These are phyloP conservation scores for Echinarachnius parma DNA, from an alignment of 53 echinoderm and acorn worm genomes.

Conservation along the genomic window DNA sequence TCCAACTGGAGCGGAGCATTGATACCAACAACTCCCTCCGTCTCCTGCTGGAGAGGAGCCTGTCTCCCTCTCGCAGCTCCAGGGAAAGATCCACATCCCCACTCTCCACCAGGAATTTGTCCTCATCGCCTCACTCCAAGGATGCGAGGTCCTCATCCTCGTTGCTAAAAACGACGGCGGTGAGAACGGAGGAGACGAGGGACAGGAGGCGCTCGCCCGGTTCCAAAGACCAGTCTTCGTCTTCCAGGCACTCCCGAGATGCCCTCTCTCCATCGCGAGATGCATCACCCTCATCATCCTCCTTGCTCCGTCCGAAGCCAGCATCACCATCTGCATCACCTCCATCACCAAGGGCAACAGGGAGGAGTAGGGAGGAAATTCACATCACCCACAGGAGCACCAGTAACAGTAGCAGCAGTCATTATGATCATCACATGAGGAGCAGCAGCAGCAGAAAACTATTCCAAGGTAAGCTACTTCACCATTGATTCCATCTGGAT, in stretches of 20 bases:
- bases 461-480: slow-evolving; percentile 12
- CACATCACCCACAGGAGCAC: slow-evolving; percentile 1
- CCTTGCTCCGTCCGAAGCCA: too few species aligned
- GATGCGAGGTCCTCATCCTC: slow-evolving; percentile 17
- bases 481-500: background rate
- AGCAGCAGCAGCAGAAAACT: slow-evolving; percentile 27
- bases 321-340: too few species aligned
- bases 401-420: slow-evolving; percentile 8
- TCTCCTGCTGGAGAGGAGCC: slow-evolving; percentile 60
- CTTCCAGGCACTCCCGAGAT: too few species aligned
- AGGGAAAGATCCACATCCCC: slow-evolving; percentile 21
- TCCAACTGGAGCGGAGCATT: slow-evolving; percentile 94
- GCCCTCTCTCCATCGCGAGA: too few species aligned
- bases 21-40: slow-evolving; percentile 90
- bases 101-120: slow-evolving; percentile 17
- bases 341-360: too few species aligned
- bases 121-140: slow-evolving; percentile 12
- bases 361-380: too few species aligned
- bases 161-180: background rate
- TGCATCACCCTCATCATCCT: too few species aligned
- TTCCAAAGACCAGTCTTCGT: too few species aligned
- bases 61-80: slow-evolving; percentile 40
- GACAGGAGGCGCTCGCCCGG: too few species aligned
- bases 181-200: too few species aligned
- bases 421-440: too few species aligned